Conservation (phyloP, 23 tunicate species). For the Trididemnum miniatum region DNA sequence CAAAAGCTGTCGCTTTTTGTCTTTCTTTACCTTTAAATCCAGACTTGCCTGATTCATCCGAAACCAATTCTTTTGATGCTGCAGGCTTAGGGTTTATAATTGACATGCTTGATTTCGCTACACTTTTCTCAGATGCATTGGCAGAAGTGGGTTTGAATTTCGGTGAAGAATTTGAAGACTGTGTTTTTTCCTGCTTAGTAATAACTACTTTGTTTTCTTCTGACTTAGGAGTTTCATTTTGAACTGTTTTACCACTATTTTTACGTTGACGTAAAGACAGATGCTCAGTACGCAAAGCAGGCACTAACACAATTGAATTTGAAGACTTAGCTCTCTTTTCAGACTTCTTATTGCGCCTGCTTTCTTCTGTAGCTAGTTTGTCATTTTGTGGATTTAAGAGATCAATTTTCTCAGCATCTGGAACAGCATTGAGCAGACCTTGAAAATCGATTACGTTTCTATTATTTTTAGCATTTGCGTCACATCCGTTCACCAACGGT, state of each 20-base stretch:
- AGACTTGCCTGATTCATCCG: not conserved
- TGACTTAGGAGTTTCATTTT: not conserved
- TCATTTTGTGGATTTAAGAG: not conserved
- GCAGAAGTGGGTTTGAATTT: not conserved
- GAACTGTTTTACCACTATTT: not conserved
- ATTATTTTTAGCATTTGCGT: not conserved
- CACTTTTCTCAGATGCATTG: not conserved
- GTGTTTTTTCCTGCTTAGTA: not conserved
- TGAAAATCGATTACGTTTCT: constrained; percentile 31
- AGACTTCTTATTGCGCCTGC: not conserved
- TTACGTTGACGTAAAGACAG: not conserved
- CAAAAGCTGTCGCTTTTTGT: not conserved
- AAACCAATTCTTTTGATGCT: not conserved
- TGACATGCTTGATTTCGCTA: not conserved
- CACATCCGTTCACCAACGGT: constrained; percentile 17
- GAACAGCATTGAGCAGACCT: constrained; percentile 1
- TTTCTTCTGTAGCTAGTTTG: not conserved
- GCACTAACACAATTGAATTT: constrained; percentile 12
- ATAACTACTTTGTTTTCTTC: not conserved
- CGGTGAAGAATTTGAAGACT: not conserved
- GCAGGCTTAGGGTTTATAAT: not conserved
- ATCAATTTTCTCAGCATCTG: not conserved
- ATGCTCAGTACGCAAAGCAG: constrained; percentile 34
- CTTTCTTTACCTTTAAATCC: not conserved
- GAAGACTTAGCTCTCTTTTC: constrained; percentile 8